Conservation (phyloP, 2,888 invertebrate species). For the Sepioteuthis lessoniana region DNA sequence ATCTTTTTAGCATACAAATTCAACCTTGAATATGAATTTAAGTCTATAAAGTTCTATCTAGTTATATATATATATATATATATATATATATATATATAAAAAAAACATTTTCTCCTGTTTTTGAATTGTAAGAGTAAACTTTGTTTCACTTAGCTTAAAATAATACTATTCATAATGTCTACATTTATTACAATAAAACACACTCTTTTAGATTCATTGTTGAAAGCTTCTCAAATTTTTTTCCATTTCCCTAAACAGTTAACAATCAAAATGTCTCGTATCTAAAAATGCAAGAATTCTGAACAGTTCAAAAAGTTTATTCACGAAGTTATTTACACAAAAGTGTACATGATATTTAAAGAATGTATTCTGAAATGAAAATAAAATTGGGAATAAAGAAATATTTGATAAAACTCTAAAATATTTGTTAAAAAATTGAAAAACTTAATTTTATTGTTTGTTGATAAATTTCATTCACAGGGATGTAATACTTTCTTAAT, state of each 20-base stretch:
- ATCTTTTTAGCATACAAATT: no score
- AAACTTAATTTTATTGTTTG: not conserved
- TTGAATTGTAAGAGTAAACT: no score
- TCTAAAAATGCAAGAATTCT: not conserved
- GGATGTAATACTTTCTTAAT: not conserved
- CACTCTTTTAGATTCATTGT: not conserved
- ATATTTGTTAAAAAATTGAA: not conserved
- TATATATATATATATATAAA: no score
- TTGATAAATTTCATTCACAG: not conserved
- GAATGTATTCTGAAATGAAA: slow-evolving; percentile 33
- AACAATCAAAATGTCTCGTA: not conserved
- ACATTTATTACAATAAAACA: no score
- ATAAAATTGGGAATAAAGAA: not conserved
- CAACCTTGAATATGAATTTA: no score
- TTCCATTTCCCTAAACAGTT: not conserved
- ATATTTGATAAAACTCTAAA: not conserved
- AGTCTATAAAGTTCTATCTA: no score
- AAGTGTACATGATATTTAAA: slow-evolving; percentile 33
- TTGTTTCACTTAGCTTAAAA: no score
- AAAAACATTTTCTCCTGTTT: no score
- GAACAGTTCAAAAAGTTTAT: slow-evolving; percentile 8
- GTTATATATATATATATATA: no score
- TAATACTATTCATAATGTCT: no score
- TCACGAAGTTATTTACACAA: slow-evolving; percentile 10
- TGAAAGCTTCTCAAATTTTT: not conserved